Base-by-base conservation (phyloP, 1,140 invertebrate genomes). In the Brachionus plicatilis region DNA sequence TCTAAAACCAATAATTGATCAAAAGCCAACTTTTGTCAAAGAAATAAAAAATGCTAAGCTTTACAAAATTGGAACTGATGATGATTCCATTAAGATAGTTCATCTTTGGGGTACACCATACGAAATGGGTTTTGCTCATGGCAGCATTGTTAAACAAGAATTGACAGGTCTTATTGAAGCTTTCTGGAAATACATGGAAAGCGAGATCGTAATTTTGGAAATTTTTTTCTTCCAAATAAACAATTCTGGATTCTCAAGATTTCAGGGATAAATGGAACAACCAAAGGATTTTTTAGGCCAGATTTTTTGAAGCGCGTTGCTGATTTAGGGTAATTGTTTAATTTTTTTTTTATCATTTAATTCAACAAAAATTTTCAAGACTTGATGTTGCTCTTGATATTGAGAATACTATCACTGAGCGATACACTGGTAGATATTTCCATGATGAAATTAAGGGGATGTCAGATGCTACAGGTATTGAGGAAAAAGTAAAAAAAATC, bases 21-120 rank as follows among this genome's bases (percentile, higher is more conserved):
- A 70, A 20, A 37, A 85, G 24, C 86, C 87, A 20, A 56, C 43
- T 3, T 85, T 86, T 9, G 27, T 87, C 0, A 85, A 83, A 17
- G 78, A 86, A 33, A 85, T 87, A 17, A 60, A 82, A 11, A 88
- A 88, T 80, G 87, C 86, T 33, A 86, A 87, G 41, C 72, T 86
- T 7, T 88, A 85, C 66, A 85, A 65, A 14, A 84, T 86, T 12
- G 87, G 87, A 0, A 68, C 66, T 1, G 87, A 85, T 9, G 85
- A 87, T 24, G 86, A 87, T 68, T 66, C 84, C 6, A 86, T 87
- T 33, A 76, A 86, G 24, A 84, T 88, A 37, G 85, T 86, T 4
- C 87, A 88, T 85, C 80, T 88, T 20, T 88, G 85, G 85, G 87
- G 87, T 86, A 85, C 84, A 2, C 86, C 87, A 2, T 88, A 87